Evolutionary conservation across 2,797 vertebrate genomes (phyloP).

Genomic region (Tamandua tetradactyla): DNA sequence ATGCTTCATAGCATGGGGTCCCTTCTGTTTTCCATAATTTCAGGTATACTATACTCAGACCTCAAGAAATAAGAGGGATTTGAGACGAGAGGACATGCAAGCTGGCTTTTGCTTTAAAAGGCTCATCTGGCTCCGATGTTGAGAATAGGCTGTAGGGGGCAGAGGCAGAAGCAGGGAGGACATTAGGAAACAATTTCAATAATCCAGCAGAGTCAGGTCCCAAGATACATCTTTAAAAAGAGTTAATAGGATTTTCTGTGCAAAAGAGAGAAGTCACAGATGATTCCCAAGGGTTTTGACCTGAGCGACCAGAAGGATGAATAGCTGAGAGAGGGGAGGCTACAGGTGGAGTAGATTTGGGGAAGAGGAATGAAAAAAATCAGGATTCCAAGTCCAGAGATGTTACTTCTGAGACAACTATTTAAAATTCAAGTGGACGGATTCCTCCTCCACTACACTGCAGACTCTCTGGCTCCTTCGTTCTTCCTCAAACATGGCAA

Average conservation of each 20-base stretch:
- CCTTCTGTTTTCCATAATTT: slow-evolving; percentile 7
- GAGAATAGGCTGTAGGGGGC: background rate
- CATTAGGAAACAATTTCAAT: background rate
- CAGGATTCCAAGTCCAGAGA: background rate
- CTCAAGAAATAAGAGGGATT: background rate
- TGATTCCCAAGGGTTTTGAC: background rate
- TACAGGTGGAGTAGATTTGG: background rate
- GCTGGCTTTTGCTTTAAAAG: background rate
- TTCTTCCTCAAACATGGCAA: background rate
- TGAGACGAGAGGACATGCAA: background rate
- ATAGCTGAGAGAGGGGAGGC: background rate
- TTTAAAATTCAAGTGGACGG: background rate
- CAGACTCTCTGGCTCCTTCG: background rate
- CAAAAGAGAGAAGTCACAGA: slow-evolving; percentile 2
- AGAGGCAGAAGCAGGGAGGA: background rate
- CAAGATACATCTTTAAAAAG: background rate
- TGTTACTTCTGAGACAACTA: background rate
- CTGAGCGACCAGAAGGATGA: background rate
- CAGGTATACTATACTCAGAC: background rate
- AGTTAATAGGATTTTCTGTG: background rate
- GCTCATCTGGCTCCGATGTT: background rate
- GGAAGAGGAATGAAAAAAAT: background rate
- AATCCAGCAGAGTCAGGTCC: background rate
- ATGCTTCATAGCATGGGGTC: background rate
- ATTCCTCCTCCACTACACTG: background rate